Evolutionary conservation across 2,797 vertebrate genomes (phyloP).

Genomic region (Diglossa cyanea): DNA sequence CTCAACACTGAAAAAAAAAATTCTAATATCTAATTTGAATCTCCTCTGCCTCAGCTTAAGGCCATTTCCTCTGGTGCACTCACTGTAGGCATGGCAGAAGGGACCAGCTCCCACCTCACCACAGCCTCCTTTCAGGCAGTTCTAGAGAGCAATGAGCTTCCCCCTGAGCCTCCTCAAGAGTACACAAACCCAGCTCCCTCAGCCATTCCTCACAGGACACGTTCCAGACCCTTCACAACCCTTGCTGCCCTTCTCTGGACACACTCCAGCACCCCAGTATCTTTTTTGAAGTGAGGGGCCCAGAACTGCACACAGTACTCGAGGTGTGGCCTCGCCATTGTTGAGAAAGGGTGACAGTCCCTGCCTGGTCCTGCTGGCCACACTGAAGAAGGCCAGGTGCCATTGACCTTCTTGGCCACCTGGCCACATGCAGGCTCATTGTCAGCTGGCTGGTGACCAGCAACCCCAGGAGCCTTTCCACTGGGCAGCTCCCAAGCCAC

Average conservation of each 20-base stretch:
- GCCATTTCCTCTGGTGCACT: not conserved
- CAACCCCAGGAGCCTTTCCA: not conserved
- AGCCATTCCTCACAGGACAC: not conserved
- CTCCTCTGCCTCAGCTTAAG: not conserved
- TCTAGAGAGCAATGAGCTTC: not conserved
- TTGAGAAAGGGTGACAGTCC: not conserved
- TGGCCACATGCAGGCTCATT: not conserved
- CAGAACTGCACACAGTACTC: not conserved
- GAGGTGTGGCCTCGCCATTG: not conserved
- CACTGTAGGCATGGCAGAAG: not conserved
- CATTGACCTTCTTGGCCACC: not conserved
- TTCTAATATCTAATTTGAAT: not conserved
- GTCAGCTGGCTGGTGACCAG: not conserved
- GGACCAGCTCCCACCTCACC: not conserved
- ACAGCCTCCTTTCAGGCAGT: not conserved
- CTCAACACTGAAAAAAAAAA: not conserved
- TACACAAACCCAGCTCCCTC: not conserved
- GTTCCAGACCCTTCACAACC: fast-evolving
- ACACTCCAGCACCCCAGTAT: not conserved
- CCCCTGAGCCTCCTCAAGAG: not conserved
- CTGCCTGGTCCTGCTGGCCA: not conserved
- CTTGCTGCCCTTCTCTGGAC: not conserved
- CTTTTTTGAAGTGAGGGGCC: not conserved
- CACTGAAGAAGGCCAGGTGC: not conserved
- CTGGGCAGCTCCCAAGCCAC: not conserved